Percentiles rank a stretch among this genome's conserved stretches.
phyloP scores from a whole-genome alignment of 2,797 vertebrate species.

The Alfaro cultratus region DNA sequence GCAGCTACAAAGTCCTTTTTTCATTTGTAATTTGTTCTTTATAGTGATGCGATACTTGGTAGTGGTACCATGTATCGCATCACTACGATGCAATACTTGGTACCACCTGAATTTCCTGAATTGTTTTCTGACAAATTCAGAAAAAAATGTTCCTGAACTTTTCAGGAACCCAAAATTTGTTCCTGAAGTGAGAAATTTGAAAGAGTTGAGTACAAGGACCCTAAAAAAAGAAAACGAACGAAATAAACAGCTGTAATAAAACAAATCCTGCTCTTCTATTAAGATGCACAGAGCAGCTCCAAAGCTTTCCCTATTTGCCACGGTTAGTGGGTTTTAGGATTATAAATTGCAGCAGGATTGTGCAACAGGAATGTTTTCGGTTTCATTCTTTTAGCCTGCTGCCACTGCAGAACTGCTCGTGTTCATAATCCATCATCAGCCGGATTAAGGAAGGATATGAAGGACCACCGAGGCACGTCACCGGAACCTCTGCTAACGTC shows the following conservation, averaged over 20 bases:
- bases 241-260: neutral
- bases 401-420: neutral
- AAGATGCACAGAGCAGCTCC: neutral
- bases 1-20: too few species aligned
- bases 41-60: neutral
- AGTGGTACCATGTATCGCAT: too few species aligned
- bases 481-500: constrained; percentile 44
- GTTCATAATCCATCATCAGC: neutral
- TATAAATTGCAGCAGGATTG: neutral
- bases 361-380: constrained; percentile 1
- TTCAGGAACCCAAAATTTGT: too few species aligned
- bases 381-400: neutral
- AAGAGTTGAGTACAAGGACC: too few species aligned
- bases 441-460: constrained; percentile 27
- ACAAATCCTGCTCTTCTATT: neutral
- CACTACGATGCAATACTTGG: too few species aligned
- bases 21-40: neutral
- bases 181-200: too few species aligned
- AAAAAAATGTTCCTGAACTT: too few species aligned
- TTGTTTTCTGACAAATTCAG: too few species aligned
- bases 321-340: neutral
- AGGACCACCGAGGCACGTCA: constrained; percentile 43
- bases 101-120: too few species aligned
- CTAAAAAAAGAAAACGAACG: too few species aligned
- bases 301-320: neutral